Conservation (phyloP, 2,888 invertebrate species). For the Synergus laeviventris region DNA sequence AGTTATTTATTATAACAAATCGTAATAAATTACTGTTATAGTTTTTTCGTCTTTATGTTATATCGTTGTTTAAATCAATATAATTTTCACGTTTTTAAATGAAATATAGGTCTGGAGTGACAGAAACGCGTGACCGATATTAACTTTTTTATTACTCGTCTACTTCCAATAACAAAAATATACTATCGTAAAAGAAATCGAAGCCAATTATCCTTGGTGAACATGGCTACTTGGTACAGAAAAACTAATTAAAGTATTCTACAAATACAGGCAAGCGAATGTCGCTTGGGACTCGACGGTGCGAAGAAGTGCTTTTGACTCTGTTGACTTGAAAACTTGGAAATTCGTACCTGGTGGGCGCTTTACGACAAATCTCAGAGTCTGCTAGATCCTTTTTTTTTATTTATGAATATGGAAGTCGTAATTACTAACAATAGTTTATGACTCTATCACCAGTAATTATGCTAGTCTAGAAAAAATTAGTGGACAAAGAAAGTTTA, state of each 20-base stretch:
- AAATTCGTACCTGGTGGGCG: slow-evolving; percentile 27
- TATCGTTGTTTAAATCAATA: background rate
- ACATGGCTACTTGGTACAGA: slow-evolving; percentile 27
- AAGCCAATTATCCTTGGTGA: slow-evolving; percentile 58
- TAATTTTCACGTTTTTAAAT: background rate
- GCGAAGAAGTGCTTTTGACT: slow-evolving; percentile 20
- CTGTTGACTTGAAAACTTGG: slow-evolving; percentile 21
- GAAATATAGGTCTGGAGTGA: slow-evolving; percentile 1
- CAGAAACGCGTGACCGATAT: slow-evolving; percentile 45
- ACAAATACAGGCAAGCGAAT: slow-evolving; percentile 15
- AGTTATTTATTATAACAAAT: no score
- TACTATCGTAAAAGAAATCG: slow-evolving; percentile 67
- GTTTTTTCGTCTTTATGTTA: no score
- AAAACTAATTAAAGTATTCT: slow-evolving; percentile 28
- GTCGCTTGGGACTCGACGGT: slow-evolving; percentile 17
- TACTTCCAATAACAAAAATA: slow-evolving; percentile 70
- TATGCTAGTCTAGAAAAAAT: slow-evolving; percentile 7
- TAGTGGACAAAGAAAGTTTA: slow-evolving; percentile 4
- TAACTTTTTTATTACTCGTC: slow-evolving; percentile 63
- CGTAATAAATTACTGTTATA: no score
- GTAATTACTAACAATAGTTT: slow-evolving; percentile 35
- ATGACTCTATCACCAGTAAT: slow-evolving; percentile 21
- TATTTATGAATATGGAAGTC: slow-evolving; percentile 38
- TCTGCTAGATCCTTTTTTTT: slow-evolving; percentile 23
- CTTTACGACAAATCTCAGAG: slow-evolving; percentile 28